Base-by-base conservation (phyloP, 1,140 invertebrate species). In the Bombus polaris region DNA sequence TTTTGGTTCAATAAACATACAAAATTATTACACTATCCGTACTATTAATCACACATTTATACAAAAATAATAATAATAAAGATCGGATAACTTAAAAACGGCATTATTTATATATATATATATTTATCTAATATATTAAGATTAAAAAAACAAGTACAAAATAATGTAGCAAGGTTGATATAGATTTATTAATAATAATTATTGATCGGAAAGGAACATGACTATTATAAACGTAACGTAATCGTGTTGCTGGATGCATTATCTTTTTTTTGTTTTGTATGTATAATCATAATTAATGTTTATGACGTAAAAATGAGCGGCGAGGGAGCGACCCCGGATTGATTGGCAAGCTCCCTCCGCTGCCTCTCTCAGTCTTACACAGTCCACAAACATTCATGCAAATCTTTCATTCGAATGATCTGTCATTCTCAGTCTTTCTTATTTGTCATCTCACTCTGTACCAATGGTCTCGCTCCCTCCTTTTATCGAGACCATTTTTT, bases 1-100 rank as follows among this genome's bases (percentile, higher is more conserved):
- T 95, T 95, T 95, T 95, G 94, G 94, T 95, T 95, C 92, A 94
- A 95, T 95, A 95, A 95, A 95, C 94, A 95, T 95, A 95, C 94
- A 95, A 95, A 95, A 95, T 95, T 95, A 94, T 95, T 95, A 95
- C 94, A 95, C 93, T 94, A 94, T 95, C 90, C 93, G 94, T 95
- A 95, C 94, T 93, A 94, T 94, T 93, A 95, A 94, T 94, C 94
- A 94, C 94, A 95, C 95, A 94, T 95, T 95, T 95, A 94, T 95
- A 95, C 93, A 95, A 95, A 95, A 95, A 93, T 94, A 94, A 94
- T 90, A 83, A 90, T 88, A 91, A 88, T 91, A 89, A 90, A 91
- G 85, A 80, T 92, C 86, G 82, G 86, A 92, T 92, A 93, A 94
- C 89, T 92, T 92, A 94, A 94, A 90, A 92, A 94, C 86, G 87